Base-by-base conservation (phyloP, 2,113 vertebrate species). In the Periophthalmus modestus region DNA sequence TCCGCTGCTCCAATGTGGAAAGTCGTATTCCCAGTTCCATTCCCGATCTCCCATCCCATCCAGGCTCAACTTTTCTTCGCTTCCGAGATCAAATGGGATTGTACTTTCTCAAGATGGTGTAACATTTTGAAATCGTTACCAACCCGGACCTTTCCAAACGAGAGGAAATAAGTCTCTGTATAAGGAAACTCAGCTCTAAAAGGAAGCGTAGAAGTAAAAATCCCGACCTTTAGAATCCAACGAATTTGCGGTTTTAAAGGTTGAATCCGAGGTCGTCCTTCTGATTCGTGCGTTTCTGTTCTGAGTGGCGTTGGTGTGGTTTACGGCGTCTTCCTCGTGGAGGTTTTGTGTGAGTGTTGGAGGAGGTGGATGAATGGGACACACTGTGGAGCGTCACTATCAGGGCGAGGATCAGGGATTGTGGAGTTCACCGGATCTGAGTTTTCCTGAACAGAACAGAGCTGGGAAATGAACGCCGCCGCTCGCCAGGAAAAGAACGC, bases 381-480 rank as follows among this genome's bases (percentile, higher is more conserved):
- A 47, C 71, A 78, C 72, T 86, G 82, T 83, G 34, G 72, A 73
- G 75, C 57, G 84, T 84, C 82, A 76, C 78, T 80, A 79, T 81
- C 75, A 74, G 76, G 55, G 19, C 24, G 3, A 57, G 65, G 62
- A 75, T 83, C 74, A 71, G 69, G 61, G 65, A 69, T 34, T n/a
- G 21, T 15, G 81, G 33, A 83, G 72, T 67, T 48, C 79, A 65
- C 33, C 36, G 74, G 36, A 81, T 75, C 57, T n/a, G 48, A 39
- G 80, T 84, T 81, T 65, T 82, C 78, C 81, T 87, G 69, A 86
- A 83, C 75, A 69, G 68, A 69, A 74, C 50, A 70, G 81, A 77
- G 79, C 57, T 78, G 74, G 47, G 68, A 77, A 83, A 72, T 50
- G n/a, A 70, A 68, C 58, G 57, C 62, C 15, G 16, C 15, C 58